A percentile compares a stretch with the other conserved stretches of the same genome.
phyloP scores from a whole-genome alignment of 2,113 vertebrate species.

The Gobius niger region DNA sequence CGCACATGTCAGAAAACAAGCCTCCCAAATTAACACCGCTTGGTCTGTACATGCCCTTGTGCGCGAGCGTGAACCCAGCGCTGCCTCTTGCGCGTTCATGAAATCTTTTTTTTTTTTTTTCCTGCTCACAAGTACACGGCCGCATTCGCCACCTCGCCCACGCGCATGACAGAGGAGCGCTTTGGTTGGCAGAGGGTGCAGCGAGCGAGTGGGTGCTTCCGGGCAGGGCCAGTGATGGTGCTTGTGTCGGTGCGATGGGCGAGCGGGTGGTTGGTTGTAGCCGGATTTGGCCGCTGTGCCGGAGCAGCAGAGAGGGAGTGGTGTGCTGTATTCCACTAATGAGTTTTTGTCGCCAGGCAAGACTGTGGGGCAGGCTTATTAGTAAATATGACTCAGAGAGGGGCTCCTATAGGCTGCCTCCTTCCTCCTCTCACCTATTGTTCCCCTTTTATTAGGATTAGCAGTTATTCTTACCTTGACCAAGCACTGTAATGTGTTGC shows the following conservation, averaged over 20 bases:
- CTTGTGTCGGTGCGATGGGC: slow-evolving; percentile 52
- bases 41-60: slow-evolving; percentile 18
- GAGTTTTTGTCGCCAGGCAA: slow-evolving; percentile 61
- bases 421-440: slow-evolving; percentile 18
- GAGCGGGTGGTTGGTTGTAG: slow-evolving; percentile 49
- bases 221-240: slow-evolving; percentile 44
- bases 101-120: slow-evolving; percentile 12
- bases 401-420: slow-evolving; percentile 38
- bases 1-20: slow-evolving; percentile 14
- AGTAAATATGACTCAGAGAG: slow-evolving; percentile 59
- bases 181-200: slow-evolving; percentile 43
- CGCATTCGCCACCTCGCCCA: slow-evolving; percentile 57
- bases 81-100: slow-evolving; percentile 33
- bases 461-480: too few species aligned
- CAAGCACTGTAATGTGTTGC: too few species aligned
- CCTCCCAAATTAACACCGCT: slow-evolving; percentile 9
- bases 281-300: slow-evolving; percentile 43
- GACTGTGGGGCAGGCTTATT: slow-evolving; percentile 55
- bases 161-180: slow-evolving; percentile 54
- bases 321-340: slow-evolving; percentile 63
- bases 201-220: slow-evolving; percentile 57
- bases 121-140: slow-evolving; percentile 46
- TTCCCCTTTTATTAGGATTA: background rate
- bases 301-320: slow-evolving; percentile 52
- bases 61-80: slow-evolving; percentile 44